Evolutionary conservation across 2,797 vertebrate genomes (phyloP), one percentile per base, ranked within the genome.

Genomic region (Cyprinodon diabolis): DNA sequence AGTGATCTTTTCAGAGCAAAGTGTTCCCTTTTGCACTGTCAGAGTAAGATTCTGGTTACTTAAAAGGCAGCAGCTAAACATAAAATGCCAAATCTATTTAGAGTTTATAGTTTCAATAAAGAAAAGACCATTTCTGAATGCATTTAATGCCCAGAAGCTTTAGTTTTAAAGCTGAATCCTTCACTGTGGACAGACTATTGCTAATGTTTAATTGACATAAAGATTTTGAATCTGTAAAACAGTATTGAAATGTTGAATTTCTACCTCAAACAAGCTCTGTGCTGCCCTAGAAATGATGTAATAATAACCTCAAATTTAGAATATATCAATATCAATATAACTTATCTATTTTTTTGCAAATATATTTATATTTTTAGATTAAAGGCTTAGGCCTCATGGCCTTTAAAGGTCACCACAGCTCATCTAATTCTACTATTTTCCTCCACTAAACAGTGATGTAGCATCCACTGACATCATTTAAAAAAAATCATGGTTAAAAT

Each of bases 41-140:
- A 4, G 14, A 60, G 17, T 10, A 37, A 3, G 17, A 37, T 1
- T 14, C 25, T 7, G 25, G 9, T 9, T 12, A 60, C 30, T 10
- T 37, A 40, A 60, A 60, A 60, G 30, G 8, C 15, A 40, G 30
- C 30, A 37, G 30, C 10, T 15, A 30, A 35, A 10, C 15, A 1
- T 25, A 60, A 60, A 37, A 60, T 60, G 57, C 30, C 57, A 60
- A 60, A 30, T 60, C 30, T 30, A 60, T 60, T 60, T 35, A 35
- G 30, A 9, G 6, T 60, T 60, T 60, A 37, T 15, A 4, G 57
- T 35, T 60, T 60, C 8, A 0, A 1, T 60, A 17, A 60, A 35
- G 30, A 37, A 37, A 15, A 60, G 57, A 60, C 30, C 1, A 60
- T 35, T 17, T 17, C 30, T 17, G 17, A 17, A 7, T 35, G 30